These are phyloP conservation scores for Mythimna albipuncta DNA, from an alignment of 2,888 invertebrate genomes.

Conservation along the genomic window DNA sequence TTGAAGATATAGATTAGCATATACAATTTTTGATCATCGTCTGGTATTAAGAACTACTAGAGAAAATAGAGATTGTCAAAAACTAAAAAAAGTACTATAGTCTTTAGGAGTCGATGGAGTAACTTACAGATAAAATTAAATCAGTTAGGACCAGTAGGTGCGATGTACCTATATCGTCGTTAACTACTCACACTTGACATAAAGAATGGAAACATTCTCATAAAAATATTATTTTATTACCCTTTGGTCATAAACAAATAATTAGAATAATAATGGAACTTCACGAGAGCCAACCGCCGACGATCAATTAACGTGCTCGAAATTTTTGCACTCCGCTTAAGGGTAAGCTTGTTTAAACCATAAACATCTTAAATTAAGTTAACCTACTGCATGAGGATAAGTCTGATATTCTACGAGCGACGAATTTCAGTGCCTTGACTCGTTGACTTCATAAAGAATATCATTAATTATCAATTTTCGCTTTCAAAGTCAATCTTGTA, in stretches of 20 bases:
- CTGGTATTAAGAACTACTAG: neutral
- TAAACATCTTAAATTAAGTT: neutral
- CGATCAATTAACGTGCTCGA: conserved; percentile 64
- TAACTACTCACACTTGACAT: neutral
- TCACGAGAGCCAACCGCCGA: conserved; percentile 25
- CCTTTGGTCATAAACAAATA: conserved; percentile 33
- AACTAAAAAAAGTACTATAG: neutral
- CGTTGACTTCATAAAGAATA: neutral
- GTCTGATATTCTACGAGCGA: neutral
- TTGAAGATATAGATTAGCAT: neutral
- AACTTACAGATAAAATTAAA: neutral
- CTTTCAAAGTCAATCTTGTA: neutral
- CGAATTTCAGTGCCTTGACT: neutral
- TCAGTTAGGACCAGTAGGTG: neutral
- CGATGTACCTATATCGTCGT: too few relatives aligned
- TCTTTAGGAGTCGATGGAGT: neutral
- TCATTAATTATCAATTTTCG: neutral
- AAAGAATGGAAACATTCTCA: conserved; percentile 5
- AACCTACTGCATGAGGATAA: conserved; percentile 2
- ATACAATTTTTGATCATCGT: neutral
- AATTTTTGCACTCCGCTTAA: conserved; percentile 63
- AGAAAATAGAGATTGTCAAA: neutral
- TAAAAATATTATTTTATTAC: conserved; percentile 2
- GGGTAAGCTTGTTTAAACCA: conserved; percentile 24
- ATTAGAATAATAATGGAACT: conserved; percentile 29